phyloP scores from a whole-genome alignment of 2,113 vertebrate genomes.

The Cepphus grylle region DNA sequence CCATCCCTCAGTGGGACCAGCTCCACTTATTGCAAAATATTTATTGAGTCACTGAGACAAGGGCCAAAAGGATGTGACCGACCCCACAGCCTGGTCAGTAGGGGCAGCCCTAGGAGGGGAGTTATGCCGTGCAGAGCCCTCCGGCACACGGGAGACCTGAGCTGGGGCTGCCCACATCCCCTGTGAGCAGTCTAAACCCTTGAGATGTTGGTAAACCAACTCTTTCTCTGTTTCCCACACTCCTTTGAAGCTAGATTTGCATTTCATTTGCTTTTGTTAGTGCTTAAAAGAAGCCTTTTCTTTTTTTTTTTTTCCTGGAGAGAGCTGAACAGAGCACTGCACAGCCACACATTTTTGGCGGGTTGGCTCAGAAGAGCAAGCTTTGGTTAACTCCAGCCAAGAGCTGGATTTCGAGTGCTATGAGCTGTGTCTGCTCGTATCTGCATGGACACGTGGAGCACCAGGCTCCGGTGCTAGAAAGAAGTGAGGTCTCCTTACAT shows the following conservation, averaged over 20 bases:
- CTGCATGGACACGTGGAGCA: accelerated
- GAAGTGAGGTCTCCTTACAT: background rate
- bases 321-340: background rate
- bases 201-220: background rate
- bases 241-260: constrained; percentile 39
- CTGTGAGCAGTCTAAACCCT: background rate
- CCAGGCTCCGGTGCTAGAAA: background rate
- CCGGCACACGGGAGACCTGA: background rate
- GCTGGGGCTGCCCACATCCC: background rate
- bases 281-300: background rate
- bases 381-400: background rate
- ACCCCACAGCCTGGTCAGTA: background rate
- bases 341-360: background rate
- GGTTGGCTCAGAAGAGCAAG: background rate
- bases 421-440: background rate
- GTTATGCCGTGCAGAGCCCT: background rate
- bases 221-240: background rate
- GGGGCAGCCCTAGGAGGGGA: background rate
- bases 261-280: constrained; percentile 27
- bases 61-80: background rate
- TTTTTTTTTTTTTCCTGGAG: background rate
- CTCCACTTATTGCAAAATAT: background rate
- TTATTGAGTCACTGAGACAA: background rate
- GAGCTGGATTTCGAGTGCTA: background rate
- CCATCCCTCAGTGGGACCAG: background rate